Conservation (phyloP, 2,113 vertebrate genomes). For the Australoheros scitulus region DNA sequence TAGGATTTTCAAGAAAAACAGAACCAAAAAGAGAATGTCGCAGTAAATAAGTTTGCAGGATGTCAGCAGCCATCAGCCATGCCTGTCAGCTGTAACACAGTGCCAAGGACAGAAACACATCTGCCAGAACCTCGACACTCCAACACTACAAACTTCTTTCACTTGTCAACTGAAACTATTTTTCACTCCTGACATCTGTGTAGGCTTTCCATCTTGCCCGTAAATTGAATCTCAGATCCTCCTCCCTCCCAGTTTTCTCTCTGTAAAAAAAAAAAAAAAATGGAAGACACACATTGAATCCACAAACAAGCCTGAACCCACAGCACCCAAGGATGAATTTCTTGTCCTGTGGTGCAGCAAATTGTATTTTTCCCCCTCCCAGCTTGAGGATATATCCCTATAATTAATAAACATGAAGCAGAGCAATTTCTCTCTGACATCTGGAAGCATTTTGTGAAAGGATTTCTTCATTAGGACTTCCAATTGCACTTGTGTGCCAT, state of each 20-base stretch:
- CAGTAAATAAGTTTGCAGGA: constrained; percentile 32
- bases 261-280: constrained; percentile 53
- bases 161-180: constrained; percentile 68
- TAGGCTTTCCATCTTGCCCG: constrained; percentile 74
- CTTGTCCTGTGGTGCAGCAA: constrained; percentile 64
- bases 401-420: constrained; percentile 71
- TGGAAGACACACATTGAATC: constrained; percentile 65
- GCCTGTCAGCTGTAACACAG: constrained; percentile 21
- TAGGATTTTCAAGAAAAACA: constrained; percentile 1
- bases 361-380: constrained; percentile 50
- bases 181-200: constrained; percentile 72
- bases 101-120: constrained; percentile 40
- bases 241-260: constrained; percentile 47
- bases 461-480: constrained; percentile 1
- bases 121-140: constrained; percentile 38
- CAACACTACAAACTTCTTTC: constrained; percentile 47
- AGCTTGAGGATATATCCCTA: constrained; percentile 40
- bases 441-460: constrained; percentile 14
- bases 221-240: constrained; percentile 76
- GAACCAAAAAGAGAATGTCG: not conserved
- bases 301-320: constrained; percentile 57
- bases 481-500: constrained; percentile 13
- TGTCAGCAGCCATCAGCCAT: constrained; percentile 16
- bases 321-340: constrained; percentile 46
- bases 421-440: constrained; percentile 24